Conservation (phyloP, 2,113 vertebrate species). For the Gymnarchus niloticus region DNA sequence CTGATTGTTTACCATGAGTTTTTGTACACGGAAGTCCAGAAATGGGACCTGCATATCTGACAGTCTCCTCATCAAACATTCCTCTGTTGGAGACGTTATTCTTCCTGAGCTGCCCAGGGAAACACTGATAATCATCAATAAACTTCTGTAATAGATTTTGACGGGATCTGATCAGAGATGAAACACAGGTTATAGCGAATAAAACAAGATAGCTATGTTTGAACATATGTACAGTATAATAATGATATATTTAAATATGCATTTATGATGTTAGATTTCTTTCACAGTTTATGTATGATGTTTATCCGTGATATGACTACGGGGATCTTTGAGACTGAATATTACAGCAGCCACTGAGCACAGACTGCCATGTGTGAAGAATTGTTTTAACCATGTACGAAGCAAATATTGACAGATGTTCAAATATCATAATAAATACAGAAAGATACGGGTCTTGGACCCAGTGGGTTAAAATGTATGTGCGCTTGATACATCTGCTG, state of each 20-base stretch:
- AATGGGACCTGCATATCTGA: slow-evolving; percentile 63
- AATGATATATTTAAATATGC: neutral
- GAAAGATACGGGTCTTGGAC: slow-evolving; percentile 48
- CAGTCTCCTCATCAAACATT: slow-evolving; percentile 75
- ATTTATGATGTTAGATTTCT: neutral
- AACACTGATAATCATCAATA: slow-evolving; percentile 44
- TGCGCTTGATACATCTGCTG: slow-evolving; percentile 42
- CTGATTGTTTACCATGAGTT: slow-evolving; percentile 80
- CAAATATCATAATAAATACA: slow-evolving; percentile 54
- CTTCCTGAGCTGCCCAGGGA: slow-evolving; percentile 40
- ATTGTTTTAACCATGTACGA: slow-evolving; percentile 49
- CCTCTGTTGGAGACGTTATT: slow-evolving; percentile 59
- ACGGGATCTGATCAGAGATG: slow-evolving; percentile 34
- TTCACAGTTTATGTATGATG: neutral
- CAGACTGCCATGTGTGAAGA: slow-evolving; percentile 47
- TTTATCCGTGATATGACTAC: neutral
- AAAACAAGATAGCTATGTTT: neutral
- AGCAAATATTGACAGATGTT: slow-evolving; percentile 57
- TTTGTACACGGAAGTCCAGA: slow-evolving; percentile 63
- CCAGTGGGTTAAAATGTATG: slow-evolving; percentile 56
- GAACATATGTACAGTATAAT: neutral
- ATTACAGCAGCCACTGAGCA: slow-evolving; percentile 44
- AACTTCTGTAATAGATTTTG: slow-evolving; percentile 36
- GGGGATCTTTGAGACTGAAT: slow-evolving; percentile 19
- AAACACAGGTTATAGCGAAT: slow-evolving; percentile 15